Evolutionary conservation across 2,797 vertebrate genomes (phyloP).

Genomic region (Eulemur coronatus): DNA sequence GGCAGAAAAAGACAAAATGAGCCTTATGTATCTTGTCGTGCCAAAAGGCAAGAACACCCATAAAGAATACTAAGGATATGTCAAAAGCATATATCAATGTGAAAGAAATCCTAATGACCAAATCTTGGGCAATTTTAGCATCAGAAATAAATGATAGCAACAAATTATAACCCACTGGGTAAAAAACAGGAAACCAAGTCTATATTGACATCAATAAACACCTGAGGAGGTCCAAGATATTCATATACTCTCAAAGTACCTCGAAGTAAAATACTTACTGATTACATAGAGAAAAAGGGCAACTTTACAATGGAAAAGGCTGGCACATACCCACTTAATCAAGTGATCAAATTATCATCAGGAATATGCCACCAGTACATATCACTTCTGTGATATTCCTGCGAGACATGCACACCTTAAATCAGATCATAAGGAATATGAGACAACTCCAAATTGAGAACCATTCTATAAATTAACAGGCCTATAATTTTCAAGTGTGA

Average conservation of each 20-base stretch:
- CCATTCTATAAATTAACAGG: background rate
- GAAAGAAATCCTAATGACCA: background rate
- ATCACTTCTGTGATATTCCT: background rate
- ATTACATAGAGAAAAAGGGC: background rate
- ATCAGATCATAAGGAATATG: background rate
- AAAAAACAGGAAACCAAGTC: background rate
- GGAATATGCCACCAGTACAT: background rate
- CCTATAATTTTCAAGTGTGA: background rate
- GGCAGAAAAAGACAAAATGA: background rate
- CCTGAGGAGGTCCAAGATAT: background rate
- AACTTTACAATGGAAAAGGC: background rate
- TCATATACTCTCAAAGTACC: background rate
- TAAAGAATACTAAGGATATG: background rate
- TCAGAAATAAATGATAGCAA: background rate
- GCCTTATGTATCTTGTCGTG: background rate
- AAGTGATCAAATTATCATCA: background rate
- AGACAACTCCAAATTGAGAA: background rate
- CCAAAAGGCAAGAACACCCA: background rate
- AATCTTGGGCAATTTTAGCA: background rate
- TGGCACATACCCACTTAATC: background rate
- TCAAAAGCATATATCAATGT: background rate
- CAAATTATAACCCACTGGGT: background rate
- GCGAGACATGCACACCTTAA: background rate
- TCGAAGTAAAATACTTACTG: background rate
- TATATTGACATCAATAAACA: background rate